Base-by-base conservation (phyloP, 2,797 vertebrate species). In the Cheirogaleus major region DNA sequence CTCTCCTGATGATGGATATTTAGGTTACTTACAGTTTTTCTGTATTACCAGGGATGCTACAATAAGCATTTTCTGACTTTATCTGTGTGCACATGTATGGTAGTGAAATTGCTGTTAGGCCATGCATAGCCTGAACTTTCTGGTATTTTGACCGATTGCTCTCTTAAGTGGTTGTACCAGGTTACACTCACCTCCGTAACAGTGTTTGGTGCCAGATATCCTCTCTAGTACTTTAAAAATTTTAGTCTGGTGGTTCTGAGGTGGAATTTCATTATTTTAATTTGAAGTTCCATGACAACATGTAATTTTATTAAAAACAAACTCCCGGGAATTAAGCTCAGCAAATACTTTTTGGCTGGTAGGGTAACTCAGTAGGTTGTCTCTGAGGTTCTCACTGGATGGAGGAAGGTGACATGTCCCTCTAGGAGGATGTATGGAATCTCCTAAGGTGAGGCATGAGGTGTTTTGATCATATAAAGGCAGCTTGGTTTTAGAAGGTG, bases 261-360 rank as follows among this genome's bases (percentile, higher is more conserved):
- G 80, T 32, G 13, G 17, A n/a, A 72, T 52, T 30, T 89, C 30
- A n/a, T 75, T 83, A 63, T 95, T 94, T 94, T 50, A 72, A 70
- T 55, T 30, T 80, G 41, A 65, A 67, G 13, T 75, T 88, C 13
- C 30, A 72, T 80, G 27, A 85, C 8, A 81, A 63, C 8, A 48
- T 61, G 6, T 48, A 45, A 61, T 85, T 94, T 87, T 83, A 93
- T 59, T 57, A 89, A 93, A 93, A 87, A 55, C 7, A 72, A 82
- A 81, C 14, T 82, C 9, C 25, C n/a, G 38, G 41, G n/a, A 93
- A 20, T 20, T 57, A 91, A 89, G 18, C 10, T 94, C 67, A 61
- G 35, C 1, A 70, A 69, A 78, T 4, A 38, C 2, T 35, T 61
- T 83, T 75, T 70, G n/a, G 45, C 41, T 63, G 41, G n/a, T 61